These are phyloP conservation scores for Natator depressus DNA, from an alignment of 2,113 vertebrate genomes.

Conservation along the genomic window DNA sequence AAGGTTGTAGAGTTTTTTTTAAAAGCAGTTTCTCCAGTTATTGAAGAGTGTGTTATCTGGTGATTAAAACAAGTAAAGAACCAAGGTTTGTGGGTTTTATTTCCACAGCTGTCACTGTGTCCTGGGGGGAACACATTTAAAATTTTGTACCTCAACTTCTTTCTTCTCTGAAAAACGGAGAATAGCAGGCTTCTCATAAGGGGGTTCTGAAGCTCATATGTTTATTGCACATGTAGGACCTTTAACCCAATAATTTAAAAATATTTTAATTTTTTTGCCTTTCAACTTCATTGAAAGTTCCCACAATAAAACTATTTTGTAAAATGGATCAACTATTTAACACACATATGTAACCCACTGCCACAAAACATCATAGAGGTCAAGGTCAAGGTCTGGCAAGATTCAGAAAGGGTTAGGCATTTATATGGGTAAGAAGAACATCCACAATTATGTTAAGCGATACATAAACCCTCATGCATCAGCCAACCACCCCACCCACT, in stretches of 20 bases:
- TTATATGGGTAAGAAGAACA: neutral
- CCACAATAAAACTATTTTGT: neutral
- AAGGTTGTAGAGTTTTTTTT: neutral
- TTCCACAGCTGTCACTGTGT: neutral
- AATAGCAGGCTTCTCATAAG: neutral
- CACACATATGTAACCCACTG: fast-evolving
- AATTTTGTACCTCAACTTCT: neutral
- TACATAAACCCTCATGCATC: neutral
- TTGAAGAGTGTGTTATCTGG: fast-evolving
- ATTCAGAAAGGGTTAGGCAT: neutral
- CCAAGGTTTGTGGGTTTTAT: neutral
- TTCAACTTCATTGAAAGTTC: neutral
- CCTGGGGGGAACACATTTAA: neutral
- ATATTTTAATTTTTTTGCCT: fast-evolving
- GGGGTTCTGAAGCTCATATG: neutral
- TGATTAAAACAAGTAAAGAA: neutral
- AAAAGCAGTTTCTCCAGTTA: fast-evolving
- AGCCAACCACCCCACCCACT: neutral
- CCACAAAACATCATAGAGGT: fast-evolving
- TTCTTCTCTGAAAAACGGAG: neutral
- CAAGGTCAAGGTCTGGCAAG: neutral
- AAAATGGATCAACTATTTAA: neutral
- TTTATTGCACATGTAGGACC: neutral
- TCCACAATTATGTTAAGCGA: neutral
- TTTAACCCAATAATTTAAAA: neutral